Percentiles rank a stretch among this genome's conserved stretches.
phyloP scores from a whole-genome alignment of 2,113 vertebrate genomes.

The Romanogobio albipinnatus region DNA sequence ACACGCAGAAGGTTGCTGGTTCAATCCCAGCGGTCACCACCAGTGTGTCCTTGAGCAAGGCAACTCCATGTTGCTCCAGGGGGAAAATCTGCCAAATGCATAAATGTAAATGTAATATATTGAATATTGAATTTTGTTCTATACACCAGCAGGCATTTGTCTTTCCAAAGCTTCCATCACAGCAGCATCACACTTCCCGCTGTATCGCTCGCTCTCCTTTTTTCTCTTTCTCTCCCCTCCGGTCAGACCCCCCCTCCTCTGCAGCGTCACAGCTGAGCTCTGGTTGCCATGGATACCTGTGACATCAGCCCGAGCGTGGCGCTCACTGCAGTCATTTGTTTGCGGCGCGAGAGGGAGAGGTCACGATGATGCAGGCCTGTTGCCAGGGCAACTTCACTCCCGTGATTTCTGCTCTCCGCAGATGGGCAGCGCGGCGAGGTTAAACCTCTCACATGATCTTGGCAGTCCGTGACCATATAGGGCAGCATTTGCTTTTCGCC shows the following conservation, averaged over 20 bases:
- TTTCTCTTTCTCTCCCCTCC: conserved; percentile 10
- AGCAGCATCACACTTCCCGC: conserved; percentile 7
- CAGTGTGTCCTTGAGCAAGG: too few species aligned
- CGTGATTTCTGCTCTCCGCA: conserved; percentile 51
- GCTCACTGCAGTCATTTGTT: conserved; percentile 69
- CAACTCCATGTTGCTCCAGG: too few species aligned
- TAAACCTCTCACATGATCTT: conserved; percentile 27
- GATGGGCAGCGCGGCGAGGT: conserved; percentile 34
- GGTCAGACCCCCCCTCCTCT: neutral
- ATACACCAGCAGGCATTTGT: neutral
- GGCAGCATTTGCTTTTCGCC: neutral
- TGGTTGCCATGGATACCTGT: conserved; percentile 76
- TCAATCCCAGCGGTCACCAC: too few species aligned
- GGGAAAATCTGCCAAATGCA: too few species aligned
- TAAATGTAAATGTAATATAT: too few species aligned
- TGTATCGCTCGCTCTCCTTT: neutral
- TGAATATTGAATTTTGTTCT: neutral
- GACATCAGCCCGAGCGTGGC: conserved; percentile 76
- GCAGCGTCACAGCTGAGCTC: conserved; percentile 68
- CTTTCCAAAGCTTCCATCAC: conserved; percentile 1
- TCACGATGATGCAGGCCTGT: conserved; percentile 59
- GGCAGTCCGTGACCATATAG: conserved; percentile 10
- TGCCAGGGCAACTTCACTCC: conserved; percentile 64
- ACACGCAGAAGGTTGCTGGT: too few species aligned
- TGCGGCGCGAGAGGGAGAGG: conserved; percentile 57